These are phyloP conservation scores for Sphyrna mokarran DNA, from an alignment of 2,113 vertebrate genomes.

Conservation along the genomic window DNA sequence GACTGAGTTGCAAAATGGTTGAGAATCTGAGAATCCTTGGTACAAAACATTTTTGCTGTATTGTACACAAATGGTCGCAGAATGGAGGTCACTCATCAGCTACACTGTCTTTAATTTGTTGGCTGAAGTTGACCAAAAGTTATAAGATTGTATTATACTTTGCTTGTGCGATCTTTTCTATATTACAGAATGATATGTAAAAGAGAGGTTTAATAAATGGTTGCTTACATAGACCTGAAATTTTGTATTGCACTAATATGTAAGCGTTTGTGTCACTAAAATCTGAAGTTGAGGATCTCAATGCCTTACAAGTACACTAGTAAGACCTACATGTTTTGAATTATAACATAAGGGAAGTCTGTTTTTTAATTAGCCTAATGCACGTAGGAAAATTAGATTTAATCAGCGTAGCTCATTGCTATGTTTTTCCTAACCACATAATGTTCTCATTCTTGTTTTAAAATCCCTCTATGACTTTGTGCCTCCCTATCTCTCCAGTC, in stretches of 20 bases:
- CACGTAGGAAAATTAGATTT: not conserved
- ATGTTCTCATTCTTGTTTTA: not conserved
- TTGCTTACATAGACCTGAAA: not conserved
- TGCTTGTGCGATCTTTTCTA: not conserved
- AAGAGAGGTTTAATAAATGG: not conserved
- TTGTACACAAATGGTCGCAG: not conserved
- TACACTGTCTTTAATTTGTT: not conserved
- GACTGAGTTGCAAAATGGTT: not conserved
- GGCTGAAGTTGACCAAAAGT: not conserved
- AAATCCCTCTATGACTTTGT: not conserved
- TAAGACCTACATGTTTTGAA: not conserved
- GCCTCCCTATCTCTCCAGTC: not conserved
- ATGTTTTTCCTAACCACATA: not conserved
- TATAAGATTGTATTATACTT: not conserved
- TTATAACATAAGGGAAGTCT: not conserved
- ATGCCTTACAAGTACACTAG: not conserved
- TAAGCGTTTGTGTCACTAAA: not conserved
- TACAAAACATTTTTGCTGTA: not conserved
- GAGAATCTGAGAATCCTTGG: not conserved
- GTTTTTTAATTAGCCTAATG: not conserved
- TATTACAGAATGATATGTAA: not conserved
- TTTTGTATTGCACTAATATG: not conserved
- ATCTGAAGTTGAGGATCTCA: not conserved
- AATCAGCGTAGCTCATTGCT: slow-evolving; percentile 24
- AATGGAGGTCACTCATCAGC: not conserved